A percentile compares a stretch with the other conserved stretches of the same genome.
These are phyloP conservation scores for Agapostemon virescens DNA, from an alignment of 2,888 invertebrate genomes.

Conservation along the genomic window DNA sequence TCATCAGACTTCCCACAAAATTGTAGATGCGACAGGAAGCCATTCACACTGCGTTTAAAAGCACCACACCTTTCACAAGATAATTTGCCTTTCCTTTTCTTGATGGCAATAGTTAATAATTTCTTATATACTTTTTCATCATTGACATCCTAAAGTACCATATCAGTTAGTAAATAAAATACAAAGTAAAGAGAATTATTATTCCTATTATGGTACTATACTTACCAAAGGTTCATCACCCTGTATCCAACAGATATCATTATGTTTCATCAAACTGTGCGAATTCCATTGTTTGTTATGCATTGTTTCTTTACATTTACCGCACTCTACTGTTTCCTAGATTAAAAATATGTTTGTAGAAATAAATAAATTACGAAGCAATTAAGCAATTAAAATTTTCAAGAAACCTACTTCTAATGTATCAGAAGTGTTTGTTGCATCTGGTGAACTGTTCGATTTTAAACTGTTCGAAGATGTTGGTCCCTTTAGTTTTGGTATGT, in stretches of 20 bases:
- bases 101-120: slow-evolving; percentile 80
- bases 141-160: slow-evolving; percentile 81
- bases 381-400: not conserved
- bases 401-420: slow-evolving; percentile 33
- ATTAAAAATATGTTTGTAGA: not conserved
- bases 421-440: not conserved
- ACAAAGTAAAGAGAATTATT: slow-evolving; percentile 4
- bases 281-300: slow-evolving; percentile 79
- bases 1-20: slow-evolving; percentile 84
- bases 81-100: slow-evolving; percentile 79
- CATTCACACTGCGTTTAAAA: slow-evolving; percentile 80
- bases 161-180: not conserved
- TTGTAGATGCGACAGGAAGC: slow-evolving; percentile 84
- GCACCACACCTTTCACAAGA: slow-evolving; percentile 82
- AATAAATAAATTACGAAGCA: not conserved
- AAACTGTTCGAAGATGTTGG: slow-evolving; percentile 27
- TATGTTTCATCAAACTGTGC: slow-evolving; percentile 82
- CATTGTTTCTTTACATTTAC: slow-evolving; percentile 80
- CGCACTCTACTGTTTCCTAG: slow-evolving; percentile 77
- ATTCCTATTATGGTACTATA: slow-evolving; percentile 34
- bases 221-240: slow-evolving; percentile 82
- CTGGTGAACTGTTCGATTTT: not conserved
- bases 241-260: slow-evolving; percentile 83
- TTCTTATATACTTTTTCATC: slow-evolving; percentile 81
- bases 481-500: slow-evolving; percentile 53